Evolutionary conservation across 2,888 invertebrate genomes (phyloP), one percentile per base, ranked within the genome.

Genomic region (Idaea dimidiata): DNA sequence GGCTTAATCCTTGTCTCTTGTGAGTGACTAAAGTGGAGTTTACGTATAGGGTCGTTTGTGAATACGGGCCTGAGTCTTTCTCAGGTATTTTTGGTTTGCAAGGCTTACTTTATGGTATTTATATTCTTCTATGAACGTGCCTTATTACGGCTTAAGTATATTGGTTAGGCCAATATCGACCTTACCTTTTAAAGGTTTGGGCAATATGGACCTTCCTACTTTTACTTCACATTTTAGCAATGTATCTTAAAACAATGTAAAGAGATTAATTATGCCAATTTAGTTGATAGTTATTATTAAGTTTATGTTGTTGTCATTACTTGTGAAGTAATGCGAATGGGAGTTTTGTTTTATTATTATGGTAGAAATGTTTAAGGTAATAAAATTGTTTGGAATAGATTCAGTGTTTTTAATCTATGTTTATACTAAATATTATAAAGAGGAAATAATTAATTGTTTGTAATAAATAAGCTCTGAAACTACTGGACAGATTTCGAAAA

Each of bases 331-430:
- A 84, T 86, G 78, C 33, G 2, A 43, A 72, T 73, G 76, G 76
- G 76, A 81, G 78, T 80, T 86, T 85, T 87, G 87, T 88, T 88
- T 80, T 72, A 69, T 62, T 86, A 85, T 82, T 86, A 81, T 84
- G 82, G 76, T 86, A 83, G 79, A 87, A 75, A 83, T 83, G 84
- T 86, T 73, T 88, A 87, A 88, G 88, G 82, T 79, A 76, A 88
- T 87, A 84, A 88, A 72, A 68, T 79, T 86, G 77, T 84, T 83
- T 82, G 82, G 76, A 67, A 68, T 67, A 66, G 61, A 17, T 7
- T 56, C 56, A 60, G 64, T 62, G 59, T 69, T 62, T 70, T 58
- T 18, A 17, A 55, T 56, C 31, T 14, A n/a, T n/a, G n/a, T 60
- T 57, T 17, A 32, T 18, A 1, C n/a, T n/a, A n/a, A n/a, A n/a